Conservation (phyloP, 2,888 invertebrate genomes). For the Syrphus vitripennis region DNA sequence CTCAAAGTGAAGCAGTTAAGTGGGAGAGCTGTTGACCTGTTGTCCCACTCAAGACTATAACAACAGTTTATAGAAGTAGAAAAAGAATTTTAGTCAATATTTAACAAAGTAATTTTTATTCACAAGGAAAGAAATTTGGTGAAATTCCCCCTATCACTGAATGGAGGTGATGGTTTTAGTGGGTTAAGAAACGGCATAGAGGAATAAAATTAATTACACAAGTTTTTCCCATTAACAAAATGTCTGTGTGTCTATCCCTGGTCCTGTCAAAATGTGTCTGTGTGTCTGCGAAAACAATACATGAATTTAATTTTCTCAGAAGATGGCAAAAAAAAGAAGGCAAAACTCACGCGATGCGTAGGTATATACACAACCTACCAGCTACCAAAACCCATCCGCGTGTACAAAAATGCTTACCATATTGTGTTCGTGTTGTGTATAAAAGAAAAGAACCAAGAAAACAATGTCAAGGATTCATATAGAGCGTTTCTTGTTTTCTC, state of each 20-base stretch:
- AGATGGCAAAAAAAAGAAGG: background rate
- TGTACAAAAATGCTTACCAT: background rate
- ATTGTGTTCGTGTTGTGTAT: slow-evolving; percentile 7
- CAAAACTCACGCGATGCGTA: slow-evolving; percentile 7
- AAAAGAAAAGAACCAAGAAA: slow-evolving; percentile 12
- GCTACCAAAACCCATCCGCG: background rate
- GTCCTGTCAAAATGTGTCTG: slow-evolving; percentile 8
- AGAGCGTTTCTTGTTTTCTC: slow-evolving; percentile 17
- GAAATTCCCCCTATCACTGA: background rate
- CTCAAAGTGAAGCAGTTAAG: too few relatives aligned
- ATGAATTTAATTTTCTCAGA: slow-evolving; percentile 19
- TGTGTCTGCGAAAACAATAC: slow-evolving; percentile 23
- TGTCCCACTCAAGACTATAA: too few relatives aligned
- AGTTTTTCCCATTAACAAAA: slow-evolving; percentile 64
- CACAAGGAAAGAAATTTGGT: background rate
- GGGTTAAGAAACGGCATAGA: slow-evolving; percentile 8
- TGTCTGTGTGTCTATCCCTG: slow-evolving; percentile 21
- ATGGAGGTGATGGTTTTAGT: background rate
- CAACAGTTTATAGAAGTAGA: too few relatives aligned
- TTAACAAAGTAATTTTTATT: too few relatives aligned
- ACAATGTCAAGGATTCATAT: slow-evolving; percentile 63
- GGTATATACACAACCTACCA: too few relatives aligned
- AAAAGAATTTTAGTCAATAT: too few relatives aligned
- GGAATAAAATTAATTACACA: slow-evolving; percentile 63
- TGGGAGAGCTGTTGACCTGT: too few relatives aligned